Evolutionary conservation across 2,113 vertebrate species (phyloP).

Genomic region (Physeter macrocephalus): DNA sequence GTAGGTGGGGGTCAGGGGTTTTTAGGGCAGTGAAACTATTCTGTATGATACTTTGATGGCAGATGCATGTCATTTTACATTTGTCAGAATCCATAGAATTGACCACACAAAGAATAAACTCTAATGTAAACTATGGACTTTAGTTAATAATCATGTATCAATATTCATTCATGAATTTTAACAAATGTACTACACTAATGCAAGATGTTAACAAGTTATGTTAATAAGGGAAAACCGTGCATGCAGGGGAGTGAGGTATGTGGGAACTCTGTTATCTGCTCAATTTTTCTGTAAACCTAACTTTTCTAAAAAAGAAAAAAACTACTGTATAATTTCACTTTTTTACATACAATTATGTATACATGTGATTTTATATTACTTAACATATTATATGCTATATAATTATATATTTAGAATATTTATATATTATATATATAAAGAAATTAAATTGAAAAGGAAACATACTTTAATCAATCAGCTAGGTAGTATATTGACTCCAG

Average conservation of each 20-base stretch:
- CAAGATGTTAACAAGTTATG: not conserved
- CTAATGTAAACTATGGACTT: not conserved
- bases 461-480: not conserved
- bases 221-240: not conserved
- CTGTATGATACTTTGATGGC: not conserved
- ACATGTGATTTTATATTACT: not conserved
- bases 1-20: not conserved
- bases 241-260: too few species aligned
- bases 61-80: not conserved
- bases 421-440: not conserved
- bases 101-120: too few species aligned
- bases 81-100: not conserved
- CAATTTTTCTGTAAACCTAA: not conserved
- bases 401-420: not conserved
- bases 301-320: not conserved
- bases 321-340: not conserved
- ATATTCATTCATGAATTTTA: not conserved
- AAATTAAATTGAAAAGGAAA: not conserved
- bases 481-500: not conserved
- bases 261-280: not conserved
- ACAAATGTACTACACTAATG: not conserved
- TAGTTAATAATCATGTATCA: not conserved
- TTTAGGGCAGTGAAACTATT: not conserved
- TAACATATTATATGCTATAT: not conserved
- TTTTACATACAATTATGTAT: not conserved